These are phyloP conservation scores for Enteromius fasciolatus DNA, from an alignment of 2,797 vertebrate species.

Conservation along the genomic window DNA sequence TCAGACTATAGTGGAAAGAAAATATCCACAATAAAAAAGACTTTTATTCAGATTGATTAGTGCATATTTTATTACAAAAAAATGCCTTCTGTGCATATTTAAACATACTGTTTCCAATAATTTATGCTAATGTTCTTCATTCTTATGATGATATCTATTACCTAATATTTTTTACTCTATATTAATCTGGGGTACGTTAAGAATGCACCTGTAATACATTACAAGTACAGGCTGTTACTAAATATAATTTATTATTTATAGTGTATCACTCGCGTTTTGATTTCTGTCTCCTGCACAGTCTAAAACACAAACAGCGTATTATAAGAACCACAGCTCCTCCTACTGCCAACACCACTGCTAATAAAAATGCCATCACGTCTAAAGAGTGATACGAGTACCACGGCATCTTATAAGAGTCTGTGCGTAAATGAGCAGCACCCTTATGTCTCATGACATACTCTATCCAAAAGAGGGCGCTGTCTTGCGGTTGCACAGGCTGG, in stretches of 20 bases:
- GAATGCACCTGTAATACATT: not conserved
- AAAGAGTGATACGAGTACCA: slow-evolving; percentile 76
- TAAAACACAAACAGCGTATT: slow-evolving; percentile 64
- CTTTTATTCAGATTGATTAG: not conserved
- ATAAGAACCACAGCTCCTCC: slow-evolving; percentile 47
- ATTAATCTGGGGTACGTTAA: not conserved
- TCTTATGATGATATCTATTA: not conserved
- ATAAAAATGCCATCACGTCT: slow-evolving; percentile 68
- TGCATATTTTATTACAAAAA: not conserved
- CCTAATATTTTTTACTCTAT: not conserved
- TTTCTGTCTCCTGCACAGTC: slow-evolving; percentile 68
- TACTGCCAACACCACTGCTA: slow-evolving; percentile 52
- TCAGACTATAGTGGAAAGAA: not conserved
- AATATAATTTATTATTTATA: not conserved
- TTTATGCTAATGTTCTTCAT: not conserved
- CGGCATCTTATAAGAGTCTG: slow-evolving; percentile 74
- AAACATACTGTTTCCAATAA: not conserved
- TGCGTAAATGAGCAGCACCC: slow-evolving; percentile 74
- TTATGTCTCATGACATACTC: slow-evolving; percentile 77
- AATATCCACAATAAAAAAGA: not conserved
- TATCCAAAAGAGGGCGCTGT: slow-evolving; percentile 73
- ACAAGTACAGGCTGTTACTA: not conserved
- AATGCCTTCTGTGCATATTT: not conserved
- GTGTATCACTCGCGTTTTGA: slow-evolving; percentile 69
- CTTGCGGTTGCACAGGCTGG: slow-evolving; percentile 65